Evolutionary conservation across 2,113 vertebrate genomes (phyloP), one percentile per base, ranked within the genome.

Genomic region (Potamarius usumacintae): DNA sequence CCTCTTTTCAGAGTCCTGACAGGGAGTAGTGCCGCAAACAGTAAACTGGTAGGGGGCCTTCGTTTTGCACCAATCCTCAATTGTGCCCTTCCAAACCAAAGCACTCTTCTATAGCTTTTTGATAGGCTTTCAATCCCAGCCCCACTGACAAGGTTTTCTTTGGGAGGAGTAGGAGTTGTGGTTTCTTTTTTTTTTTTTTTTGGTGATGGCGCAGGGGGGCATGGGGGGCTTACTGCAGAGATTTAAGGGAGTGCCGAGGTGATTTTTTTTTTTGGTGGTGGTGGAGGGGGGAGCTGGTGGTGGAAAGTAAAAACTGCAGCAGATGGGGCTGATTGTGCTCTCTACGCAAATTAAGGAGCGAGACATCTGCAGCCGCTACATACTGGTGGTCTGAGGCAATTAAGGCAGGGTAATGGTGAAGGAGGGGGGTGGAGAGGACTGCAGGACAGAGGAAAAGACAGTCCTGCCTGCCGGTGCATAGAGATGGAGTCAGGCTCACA

Each of bases 91-190:
- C 94, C 95, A 96, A 95, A 93, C 96, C 96, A 99, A 99, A 98
- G 96, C 96, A 97, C 96, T 97, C 96, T 96, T 97, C 96, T 98
- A 99, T 99, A 98, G 97, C 97, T 98, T 99, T 99, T 98, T 98
- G 97, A 98, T 99, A 97, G 97, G 97, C 97, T 98, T 98, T 99
- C 97, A 98, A 97, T 99, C 96, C 96, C 91, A 96, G 95, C 94
- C 92, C 95, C 95, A 96, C 96, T 96, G 97, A 99, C 97, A 96
- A 90, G 94, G 89, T 90, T 92, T 92, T 92, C 91, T 92, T 91
- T 92, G 89, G 87, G 92, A 90, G 89, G 89, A 89, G 91, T 89
- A 89, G 91, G 90, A 92, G 89, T 87, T 90, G 88, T 89, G 88
- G 85, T 78, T 91, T 91, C 91, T 91, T 91, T 91, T 89, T 48